Evolutionary conservation across 1,140 invertebrate species (phyloP).

Genomic region (Xylocopa sonorina): DNA sequence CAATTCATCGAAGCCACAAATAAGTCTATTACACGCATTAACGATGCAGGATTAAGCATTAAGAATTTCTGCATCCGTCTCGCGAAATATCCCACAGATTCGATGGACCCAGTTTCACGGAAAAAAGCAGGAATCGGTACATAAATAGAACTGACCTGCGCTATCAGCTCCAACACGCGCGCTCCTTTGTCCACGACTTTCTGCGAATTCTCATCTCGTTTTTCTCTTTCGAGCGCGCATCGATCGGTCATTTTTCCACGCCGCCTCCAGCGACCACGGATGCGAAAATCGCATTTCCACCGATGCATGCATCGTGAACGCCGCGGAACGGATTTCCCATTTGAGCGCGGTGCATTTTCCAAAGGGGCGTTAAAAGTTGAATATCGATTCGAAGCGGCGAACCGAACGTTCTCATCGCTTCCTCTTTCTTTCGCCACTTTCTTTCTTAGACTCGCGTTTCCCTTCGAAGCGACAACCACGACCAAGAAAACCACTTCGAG

Average conservation of each 20-base stretch:
- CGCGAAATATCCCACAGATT: background rate
- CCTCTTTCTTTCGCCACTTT: background rate
- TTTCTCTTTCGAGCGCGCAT: slow-evolving; percentile 15
- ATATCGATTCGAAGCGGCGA: background rate
- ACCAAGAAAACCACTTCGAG: background rate
- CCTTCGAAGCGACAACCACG: background rate
- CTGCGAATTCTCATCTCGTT: background rate
- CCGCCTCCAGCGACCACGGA: background rate
- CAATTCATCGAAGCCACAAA: too few species aligned
- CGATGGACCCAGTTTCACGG: background rate
- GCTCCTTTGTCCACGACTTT: slow-evolving; percentile 21
- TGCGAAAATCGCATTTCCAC: slow-evolving; percentile 8
- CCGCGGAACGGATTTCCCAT: background rate
- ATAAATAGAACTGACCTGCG: slow-evolving; percentile 49
- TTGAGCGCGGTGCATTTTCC: background rate
- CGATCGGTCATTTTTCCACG: slow-evolving; percentile 20
- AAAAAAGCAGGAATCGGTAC: slow-evolving; percentile 21
- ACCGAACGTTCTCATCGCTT: background rate
- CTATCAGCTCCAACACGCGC: slow-evolving; percentile 4
- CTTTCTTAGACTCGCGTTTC: background rate
- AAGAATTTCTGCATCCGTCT: background rate
- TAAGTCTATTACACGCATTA: too few species aligned
- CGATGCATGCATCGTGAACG: background rate
- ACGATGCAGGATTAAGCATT: too few species aligned
- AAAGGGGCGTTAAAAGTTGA: background rate